Base-by-base conservation (phyloP, 2,797 vertebrate genomes). In the Schizopygopsis malacanthus region DNA sequence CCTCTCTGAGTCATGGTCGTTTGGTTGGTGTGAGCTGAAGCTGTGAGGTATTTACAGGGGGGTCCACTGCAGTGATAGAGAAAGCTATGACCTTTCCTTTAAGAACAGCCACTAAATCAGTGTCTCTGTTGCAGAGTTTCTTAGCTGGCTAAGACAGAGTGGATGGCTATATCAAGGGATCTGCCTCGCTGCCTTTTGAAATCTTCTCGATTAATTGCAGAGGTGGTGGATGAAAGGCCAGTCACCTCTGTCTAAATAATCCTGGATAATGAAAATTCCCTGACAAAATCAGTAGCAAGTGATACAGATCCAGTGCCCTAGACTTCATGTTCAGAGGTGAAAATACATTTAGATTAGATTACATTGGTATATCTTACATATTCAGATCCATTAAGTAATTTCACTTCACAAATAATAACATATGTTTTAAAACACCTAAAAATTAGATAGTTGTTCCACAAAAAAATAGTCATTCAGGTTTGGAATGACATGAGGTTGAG, bases 91-190 rank as follows among this genome's bases (percentile, higher is more conserved):
- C 94, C 94, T 95, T 95, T 95, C 89, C 80, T 78, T 86, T 86
- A 89, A 91, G 90, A 91, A 87, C 28, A 65, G 87, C 78, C 90
- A 93, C 94, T 95, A 93, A 90, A 95, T 95, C 95, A 95, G 88
- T 95, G 93, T 94, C 93, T 92, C 89, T 85, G 87, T 89, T 25
- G 85, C 91, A 90, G 90, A 79, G 88, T 91, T 92, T 92, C 92
- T 88, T 89, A 89, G 89, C 87, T 89, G 92, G 90, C 89, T 89
- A 92, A 94, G 93, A 95, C 94, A 92, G 94, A 95, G 93, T 94
- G 91, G 94, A 94, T 91, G 91, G 90, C 93, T 95, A 91, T 94
- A 94, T 95, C 94, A 86, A 77, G 93, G 91, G 93, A 95, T 94
- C 93, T 90, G 92, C 92, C 92, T 94, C 89, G 72, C 75, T 93